These are phyloP conservation scores for Parnassius apollo DNA, from an alignment of 2,888 invertebrate genomes.

Conservation along the genomic window DNA sequence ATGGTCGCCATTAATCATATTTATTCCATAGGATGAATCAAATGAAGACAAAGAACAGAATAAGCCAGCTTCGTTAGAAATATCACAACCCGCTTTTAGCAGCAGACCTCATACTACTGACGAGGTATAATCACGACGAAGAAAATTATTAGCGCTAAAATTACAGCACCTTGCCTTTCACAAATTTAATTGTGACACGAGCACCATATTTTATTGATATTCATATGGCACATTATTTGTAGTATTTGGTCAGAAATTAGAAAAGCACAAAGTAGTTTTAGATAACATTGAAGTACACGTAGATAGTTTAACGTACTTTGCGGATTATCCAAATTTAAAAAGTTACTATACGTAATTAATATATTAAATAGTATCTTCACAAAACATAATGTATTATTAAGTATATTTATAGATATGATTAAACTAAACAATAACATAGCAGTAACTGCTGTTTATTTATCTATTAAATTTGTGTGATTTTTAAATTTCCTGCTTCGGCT, in stretches of 20 bases:
- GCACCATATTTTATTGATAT: slow-evolving; percentile 33
- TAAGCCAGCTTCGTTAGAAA: slow-evolving; percentile 62
- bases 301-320: slow-evolving; percentile 2
- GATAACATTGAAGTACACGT: slow-evolving; percentile 14
- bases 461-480: slow-evolving; percentile 41
- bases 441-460: slow-evolving; percentile 32
- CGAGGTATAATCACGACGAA: slow-evolving; percentile 65
- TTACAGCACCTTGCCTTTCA: slow-evolving; percentile 41
- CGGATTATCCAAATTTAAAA: not conserved
- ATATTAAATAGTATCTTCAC: not conserved
- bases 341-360: not conserved
- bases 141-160: slow-evolving; percentile 34
- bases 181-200: slow-evolving; percentile 41
- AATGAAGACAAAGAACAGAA: slow-evolving; percentile 57
- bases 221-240: slow-evolving; percentile 6
- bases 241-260: slow-evolving; percentile 9
- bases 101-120: slow-evolving; percentile 45
- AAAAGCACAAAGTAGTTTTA: slow-evolving; percentile 22
- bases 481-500: slow-evolving; percentile 61
- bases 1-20: slow-evolving; percentile 67
- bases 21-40: slow-evolving; percentile 71
- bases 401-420: slow-evolving; percentile 2
- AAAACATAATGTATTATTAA: slow-evolving; percentile 2
- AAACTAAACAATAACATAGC: slow-evolving; percentile 13
- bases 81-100: slow-evolving; percentile 64